Evolutionary conservation across 1,140 invertebrate genomes (phyloP), one percentile per base, ranked within the genome.

Genomic region (Archivesica marissinica): DNA sequence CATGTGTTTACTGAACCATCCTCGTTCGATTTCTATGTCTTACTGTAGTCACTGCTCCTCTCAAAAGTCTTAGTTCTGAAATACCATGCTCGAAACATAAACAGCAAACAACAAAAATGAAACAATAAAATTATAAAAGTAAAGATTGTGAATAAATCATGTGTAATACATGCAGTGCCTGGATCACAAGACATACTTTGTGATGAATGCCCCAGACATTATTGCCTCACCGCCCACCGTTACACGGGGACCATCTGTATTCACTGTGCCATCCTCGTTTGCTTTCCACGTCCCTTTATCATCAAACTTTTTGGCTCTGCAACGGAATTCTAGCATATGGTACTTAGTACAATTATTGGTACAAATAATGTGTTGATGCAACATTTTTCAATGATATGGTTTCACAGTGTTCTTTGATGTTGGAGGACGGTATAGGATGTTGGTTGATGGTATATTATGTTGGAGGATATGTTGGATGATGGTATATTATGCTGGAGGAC

Each of bases 1-100:
- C 98, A 94, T 99, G 98, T 98, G 47, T 99, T 98, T 81, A 99
- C 97, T 95, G 99, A 98, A 20, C 99, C 99, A 94, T 99, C 99
- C 89, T 99, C 98, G 91, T 98, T 99, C 77, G 97, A 94, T 94
- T 99, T 99, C 98, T 98, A 99, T 91, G 98, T 99, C 56, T 97
- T 97, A 91, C 98, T 98, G 89, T 95, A 95, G 79, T 95, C 94
- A 17, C 93, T 92, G 92, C 99, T 97, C 94, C 99, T 99, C 94
- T 99, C 99, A 95, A 99, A 95, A 97, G 93, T 98, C 97, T 91
- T 97, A 95, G 90, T 96, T 96, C 95, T 98, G 97, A 93, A 81
- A 88, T 47, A 83, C n/a, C 68, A 72, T 74, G 68, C 66, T 72
- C 35, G 9, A 81, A 81, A 83, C 47, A 83, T 64, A 83, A 70